Percentiles rank a stretch among this genome's conserved stretches.
Evolutionary conservation across 1,140 invertebrate genomes (phyloP).

Genomic region (Calephelis virginiensis): DNA sequence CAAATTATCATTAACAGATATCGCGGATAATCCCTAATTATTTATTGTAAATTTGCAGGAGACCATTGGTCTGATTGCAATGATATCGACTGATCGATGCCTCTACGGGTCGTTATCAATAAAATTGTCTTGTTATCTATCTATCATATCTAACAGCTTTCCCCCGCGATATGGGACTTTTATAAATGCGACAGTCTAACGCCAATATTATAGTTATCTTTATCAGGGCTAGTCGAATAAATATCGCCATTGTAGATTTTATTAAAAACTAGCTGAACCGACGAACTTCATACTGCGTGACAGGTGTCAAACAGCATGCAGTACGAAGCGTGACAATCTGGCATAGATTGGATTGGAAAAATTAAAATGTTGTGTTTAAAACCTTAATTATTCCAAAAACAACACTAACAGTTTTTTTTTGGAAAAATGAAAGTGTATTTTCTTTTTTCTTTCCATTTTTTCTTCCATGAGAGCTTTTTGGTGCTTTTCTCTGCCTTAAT

Average conservation of each 20-base stretch:
- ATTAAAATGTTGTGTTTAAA: neutral
- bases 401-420: too few species aligned
- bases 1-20: constrained; percentile 25
- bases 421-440: too few species aligned
- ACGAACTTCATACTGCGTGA: neutral
- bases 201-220: constrained; percentile 55
- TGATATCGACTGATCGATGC: constrained; percentile 71
- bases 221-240: constrained; percentile 54
- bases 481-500: too few species aligned
- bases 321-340: neutral
- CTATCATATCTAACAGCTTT: constrained; percentile 74
- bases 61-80: constrained; percentile 40
- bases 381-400: too few species aligned
- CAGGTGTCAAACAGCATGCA: too few species aligned
- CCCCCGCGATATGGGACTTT: constrained; percentile 70
- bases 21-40: constrained; percentile 22
- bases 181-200: constrained; percentile 54
- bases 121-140: constrained; percentile 64
- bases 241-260: constrained; percentile 32
- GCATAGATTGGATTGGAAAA: neutral
- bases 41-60: constrained; percentile 24
- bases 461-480: too few species aligned
- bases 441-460: too few species aligned
- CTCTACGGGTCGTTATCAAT: constrained; percentile 66
- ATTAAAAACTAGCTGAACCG: neutral